phyloP scores from a whole-genome alignment of 2,797 vertebrate genomes.

The Moxostoma hubbsi region DNA sequence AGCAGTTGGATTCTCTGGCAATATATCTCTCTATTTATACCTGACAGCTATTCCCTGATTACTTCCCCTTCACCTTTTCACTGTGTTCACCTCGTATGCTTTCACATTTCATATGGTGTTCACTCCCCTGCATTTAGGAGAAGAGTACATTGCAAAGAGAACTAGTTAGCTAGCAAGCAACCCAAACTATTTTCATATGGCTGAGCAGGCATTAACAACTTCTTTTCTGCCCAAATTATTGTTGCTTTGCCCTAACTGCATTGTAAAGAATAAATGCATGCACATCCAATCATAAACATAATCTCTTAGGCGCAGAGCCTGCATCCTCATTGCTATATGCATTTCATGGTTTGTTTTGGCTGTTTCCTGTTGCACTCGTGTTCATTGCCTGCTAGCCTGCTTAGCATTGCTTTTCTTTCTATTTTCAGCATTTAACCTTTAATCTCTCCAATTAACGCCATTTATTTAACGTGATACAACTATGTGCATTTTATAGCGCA shows the following conservation, averaged over 20 bases:
- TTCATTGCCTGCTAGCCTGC: too few species aligned
- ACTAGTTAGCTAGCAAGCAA: not conserved
- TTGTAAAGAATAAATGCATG: not conserved
- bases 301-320: too few species aligned
- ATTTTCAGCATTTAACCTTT: too few species aligned
- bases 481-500: too few species aligned
- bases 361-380: too few species aligned
- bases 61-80: conserved; percentile 55
- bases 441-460: too few species aligned
- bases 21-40: conserved; percentile 67
- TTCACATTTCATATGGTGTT: conserved; percentile 3
- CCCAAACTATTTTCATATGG: not conserved
- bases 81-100: conserved; percentile 28
- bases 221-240: not conserved
- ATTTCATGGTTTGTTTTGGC: too few species aligned
- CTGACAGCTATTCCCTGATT: conserved; percentile 67
- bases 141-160: not conserved
- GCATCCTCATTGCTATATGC: too few species aligned
- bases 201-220: conserved; percentile 2
- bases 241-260: not conserved
- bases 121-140: conserved; percentile 6
- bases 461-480: too few species aligned
- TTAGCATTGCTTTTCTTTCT: too few species aligned
- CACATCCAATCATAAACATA: too few species aligned
- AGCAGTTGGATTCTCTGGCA: conserved; percentile 43